phyloP scores from a whole-genome alignment of 2,888 invertebrate genomes.

The Merodon equestris region DNA sequence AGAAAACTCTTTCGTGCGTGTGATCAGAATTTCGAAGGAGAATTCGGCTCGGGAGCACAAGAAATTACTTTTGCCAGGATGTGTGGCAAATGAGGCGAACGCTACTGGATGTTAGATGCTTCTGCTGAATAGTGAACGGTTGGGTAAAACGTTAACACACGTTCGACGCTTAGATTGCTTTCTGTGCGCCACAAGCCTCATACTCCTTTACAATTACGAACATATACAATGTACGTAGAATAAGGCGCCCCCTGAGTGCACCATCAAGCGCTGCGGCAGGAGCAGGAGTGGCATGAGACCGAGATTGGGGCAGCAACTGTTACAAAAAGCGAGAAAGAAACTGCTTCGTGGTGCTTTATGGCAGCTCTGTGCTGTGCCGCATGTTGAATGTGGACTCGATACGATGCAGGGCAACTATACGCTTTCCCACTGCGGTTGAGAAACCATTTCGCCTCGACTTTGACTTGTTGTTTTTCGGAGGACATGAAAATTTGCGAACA shows the following conservation, averaged over 20 bases:
- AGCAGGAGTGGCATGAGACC: not conserved
- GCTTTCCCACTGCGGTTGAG: conserved; percentile 53
- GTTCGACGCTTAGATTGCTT: conserved; percentile 66
- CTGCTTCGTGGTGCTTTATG: conserved; percentile 66
- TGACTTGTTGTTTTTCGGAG: conserved; percentile 40
- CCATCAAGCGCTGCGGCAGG: not conserved
- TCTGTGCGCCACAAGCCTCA: conserved; percentile 15
- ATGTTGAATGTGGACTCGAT: conserved; percentile 64
- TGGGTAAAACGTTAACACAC: conserved; percentile 38
- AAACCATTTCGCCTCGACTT: conserved; percentile 59
- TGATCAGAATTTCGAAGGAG: conserved; percentile 71
- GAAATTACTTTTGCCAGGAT: conserved; percentile 68
- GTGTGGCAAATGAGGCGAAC: conserved; percentile 66
- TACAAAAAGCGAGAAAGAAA: conserved; percentile 40
- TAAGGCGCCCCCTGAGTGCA: too few species aligned
- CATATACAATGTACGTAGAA: too few species aligned
- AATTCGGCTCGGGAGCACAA: conserved; percentile 58
- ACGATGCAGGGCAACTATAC: conserved; percentile 53
- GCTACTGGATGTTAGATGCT: conserved; percentile 5
- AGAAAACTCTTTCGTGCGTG: conserved; percentile 72
- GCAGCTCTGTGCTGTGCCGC: conserved; percentile 64
- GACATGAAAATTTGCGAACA: conserved; percentile 68
- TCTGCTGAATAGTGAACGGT: too few species aligned
- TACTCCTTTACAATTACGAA: too few species aligned
- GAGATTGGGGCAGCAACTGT: not conserved